Evolutionary conservation across 2,797 vertebrate species (phyloP).

Genomic region (Trichosurus vulpecula): DNA sequence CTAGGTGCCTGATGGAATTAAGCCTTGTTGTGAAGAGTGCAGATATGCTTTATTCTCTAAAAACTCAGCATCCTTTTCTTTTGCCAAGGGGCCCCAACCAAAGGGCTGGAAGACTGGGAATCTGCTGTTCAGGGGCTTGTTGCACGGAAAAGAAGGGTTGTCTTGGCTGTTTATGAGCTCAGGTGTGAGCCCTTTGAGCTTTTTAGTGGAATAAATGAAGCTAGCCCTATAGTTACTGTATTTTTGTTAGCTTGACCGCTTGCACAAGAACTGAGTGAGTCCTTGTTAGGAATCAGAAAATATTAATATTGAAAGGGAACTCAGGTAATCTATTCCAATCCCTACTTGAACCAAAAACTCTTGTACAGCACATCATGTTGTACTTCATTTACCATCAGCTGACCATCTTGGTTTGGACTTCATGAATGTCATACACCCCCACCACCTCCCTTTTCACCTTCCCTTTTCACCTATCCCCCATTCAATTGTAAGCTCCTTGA

Average conservation of each 20-base stretch:
- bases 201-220: background rate
- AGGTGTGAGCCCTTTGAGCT: background rate
- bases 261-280: background rate
- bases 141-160: background rate
- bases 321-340: background rate
- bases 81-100: background rate
- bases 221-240: background rate
- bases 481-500: background rate
- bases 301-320: background rate
- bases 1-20: background rate
- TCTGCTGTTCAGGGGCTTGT: no score
- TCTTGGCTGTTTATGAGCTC: background rate
- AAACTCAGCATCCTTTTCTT: background rate
- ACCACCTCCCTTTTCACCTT: no score
- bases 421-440: background rate
- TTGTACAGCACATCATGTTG: background rate
- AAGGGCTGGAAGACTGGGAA: background rate
- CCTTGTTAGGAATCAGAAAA: background rate
- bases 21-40: background rate
- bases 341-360: background rate
- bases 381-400: background rate
- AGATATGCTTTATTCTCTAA: background rate
- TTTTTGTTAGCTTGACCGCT: background rate
- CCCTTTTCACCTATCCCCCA: background rate
- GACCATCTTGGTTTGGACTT: background rate